Evolutionary conservation across 2,113 vertebrate genomes (phyloP).

Genomic region (Plestiodon gilberti): DNA sequence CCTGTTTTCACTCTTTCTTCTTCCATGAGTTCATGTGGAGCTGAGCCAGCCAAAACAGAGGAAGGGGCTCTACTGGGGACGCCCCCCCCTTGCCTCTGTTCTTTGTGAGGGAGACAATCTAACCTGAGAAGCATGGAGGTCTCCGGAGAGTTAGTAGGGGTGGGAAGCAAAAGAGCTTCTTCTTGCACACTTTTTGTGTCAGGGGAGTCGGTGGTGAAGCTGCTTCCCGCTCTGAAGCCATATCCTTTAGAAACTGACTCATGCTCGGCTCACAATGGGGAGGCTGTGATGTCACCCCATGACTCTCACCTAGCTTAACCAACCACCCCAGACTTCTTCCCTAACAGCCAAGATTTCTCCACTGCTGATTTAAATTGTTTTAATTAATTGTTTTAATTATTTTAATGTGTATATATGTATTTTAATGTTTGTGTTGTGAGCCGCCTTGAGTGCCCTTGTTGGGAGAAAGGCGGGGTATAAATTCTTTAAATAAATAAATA

Average conservation of each 20-base stretch:
- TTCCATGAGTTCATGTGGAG: neutral
- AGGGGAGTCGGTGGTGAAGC: neutral
- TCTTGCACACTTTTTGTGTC: conserved; percentile 4
- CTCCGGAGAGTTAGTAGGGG: neutral
- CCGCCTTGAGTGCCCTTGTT: no score
- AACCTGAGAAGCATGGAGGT: conserved; percentile 32
- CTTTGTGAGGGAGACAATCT: neutral
- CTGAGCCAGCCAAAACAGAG: neutral
- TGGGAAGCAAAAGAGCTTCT: neutral
- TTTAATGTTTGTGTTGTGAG: no score
- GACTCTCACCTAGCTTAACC: neutral
- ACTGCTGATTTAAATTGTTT: no score
- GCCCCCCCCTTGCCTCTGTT: neutral
- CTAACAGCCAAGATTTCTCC: no score
- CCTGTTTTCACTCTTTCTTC: no score
- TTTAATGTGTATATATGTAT: no score
- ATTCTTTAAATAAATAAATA: no score
- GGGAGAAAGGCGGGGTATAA: no score
- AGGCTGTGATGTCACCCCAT: conserved; percentile 25
- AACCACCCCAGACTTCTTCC: neutral
- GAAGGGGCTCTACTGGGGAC: neutral
- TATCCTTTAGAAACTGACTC: conserved; percentile 13
- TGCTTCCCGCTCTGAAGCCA: conserved; percentile 28
- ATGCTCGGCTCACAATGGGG: neutral
- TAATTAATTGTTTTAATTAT: no score